These are phyloP conservation scores for Cantharis rufa DNA, from an alignment of 2,888 invertebrate species.

Conservation along the genomic window DNA sequence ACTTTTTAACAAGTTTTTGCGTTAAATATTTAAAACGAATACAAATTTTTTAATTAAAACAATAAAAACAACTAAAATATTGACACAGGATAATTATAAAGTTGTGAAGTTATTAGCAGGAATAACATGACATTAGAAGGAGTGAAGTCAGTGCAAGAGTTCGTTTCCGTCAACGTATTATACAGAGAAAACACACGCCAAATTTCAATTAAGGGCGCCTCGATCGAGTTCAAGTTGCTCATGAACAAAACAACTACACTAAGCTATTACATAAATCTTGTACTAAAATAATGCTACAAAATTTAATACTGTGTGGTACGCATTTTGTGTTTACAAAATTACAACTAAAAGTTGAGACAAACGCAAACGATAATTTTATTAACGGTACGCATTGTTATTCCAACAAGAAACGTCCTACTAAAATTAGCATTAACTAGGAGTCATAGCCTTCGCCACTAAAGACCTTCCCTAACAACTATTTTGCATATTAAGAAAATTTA, in stretches of 20 bases:
- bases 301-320: slow-evolving; percentile 35
- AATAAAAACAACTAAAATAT: slow-evolving; percentile 6
- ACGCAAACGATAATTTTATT: slow-evolving; percentile 43
- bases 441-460: slow-evolving; percentile 2
- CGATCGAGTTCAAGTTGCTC: slow-evolving; percentile 45
- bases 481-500: slow-evolving; percentile 3
- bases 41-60: background rate
- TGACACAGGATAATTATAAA: slow-evolving; percentile 18
- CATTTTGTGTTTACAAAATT: slow-evolving; percentile 39
- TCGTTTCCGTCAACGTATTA: slow-evolving; percentile 41
- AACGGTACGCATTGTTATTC: slow-evolving; percentile 40
- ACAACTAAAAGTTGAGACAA: slow-evolving; percentile 38
- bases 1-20: background rate
- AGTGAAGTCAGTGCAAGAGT: slow-evolving; percentile 36
- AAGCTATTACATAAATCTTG: slow-evolving; percentile 44
- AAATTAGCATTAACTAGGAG: slow-evolving; percentile 35
- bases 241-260: slow-evolving; percentile 44
- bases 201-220: slow-evolving; percentile 48
- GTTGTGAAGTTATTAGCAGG: slow-evolving; percentile 21
- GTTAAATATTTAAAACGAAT: background rate
- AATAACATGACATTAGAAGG: slow-evolving; percentile 29
- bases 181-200: slow-evolving; percentile 42
- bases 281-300: slow-evolving; percentile 41
- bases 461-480: slow-evolving; percentile 3
- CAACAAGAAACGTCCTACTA: slow-evolving; percentile 37